A percentile compares a stretch with the other conserved stretches of the same genome.
Conservation (phyloP, 2,797 vertebrate genomes). For the Lycodopsis pacificus region DNA sequence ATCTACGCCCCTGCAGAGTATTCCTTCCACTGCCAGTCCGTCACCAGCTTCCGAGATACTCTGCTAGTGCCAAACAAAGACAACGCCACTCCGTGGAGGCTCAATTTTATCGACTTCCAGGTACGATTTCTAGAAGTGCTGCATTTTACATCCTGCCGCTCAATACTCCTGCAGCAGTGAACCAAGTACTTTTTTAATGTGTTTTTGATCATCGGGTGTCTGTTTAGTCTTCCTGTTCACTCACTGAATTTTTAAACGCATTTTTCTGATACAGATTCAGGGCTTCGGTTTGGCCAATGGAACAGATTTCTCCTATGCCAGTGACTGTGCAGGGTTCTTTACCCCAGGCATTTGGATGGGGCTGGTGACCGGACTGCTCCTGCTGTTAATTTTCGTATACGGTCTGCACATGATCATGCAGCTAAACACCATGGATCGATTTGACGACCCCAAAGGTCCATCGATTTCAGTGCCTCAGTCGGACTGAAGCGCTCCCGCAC, state of each 20-base stretch:
- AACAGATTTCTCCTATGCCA: slow-evolving; percentile 89
- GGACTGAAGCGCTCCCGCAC: slow-evolving; percentile 75
- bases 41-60: slow-evolving; percentile 73
- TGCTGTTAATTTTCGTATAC: slow-evolving; percentile 89
- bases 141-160: neutral
- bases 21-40: slow-evolving; percentile 87
- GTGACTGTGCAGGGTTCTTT: slow-evolving; percentile 93
- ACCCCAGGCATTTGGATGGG: slow-evolving; percentile 94
- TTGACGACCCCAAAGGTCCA: slow-evolving; percentile 93
- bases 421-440: slow-evolving; percentile 93
- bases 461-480: slow-evolving; percentile 89
- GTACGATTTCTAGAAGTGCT: slow-evolving; percentile 66
- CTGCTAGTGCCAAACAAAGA: slow-evolving; percentile 71
- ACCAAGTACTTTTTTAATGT: neutral
- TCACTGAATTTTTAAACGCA: neutral
- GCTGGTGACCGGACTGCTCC: slow-evolving; percentile 86
- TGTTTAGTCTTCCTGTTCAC: neutral
- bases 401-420: slow-evolving; percentile 94
- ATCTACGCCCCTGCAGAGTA: slow-evolving; percentile 88
- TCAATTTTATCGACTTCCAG: slow-evolving; percentile 90
- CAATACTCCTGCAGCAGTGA: neutral
- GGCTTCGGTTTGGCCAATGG: slow-evolving; percentile 83
- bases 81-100: slow-evolving; percentile 70
- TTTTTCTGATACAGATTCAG: slow-evolving; percentile 85
- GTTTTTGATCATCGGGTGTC: neutral